phyloP scores from a whole-genome alignment of 2,113 vertebrate species.

The Antigone vipio region DNA sequence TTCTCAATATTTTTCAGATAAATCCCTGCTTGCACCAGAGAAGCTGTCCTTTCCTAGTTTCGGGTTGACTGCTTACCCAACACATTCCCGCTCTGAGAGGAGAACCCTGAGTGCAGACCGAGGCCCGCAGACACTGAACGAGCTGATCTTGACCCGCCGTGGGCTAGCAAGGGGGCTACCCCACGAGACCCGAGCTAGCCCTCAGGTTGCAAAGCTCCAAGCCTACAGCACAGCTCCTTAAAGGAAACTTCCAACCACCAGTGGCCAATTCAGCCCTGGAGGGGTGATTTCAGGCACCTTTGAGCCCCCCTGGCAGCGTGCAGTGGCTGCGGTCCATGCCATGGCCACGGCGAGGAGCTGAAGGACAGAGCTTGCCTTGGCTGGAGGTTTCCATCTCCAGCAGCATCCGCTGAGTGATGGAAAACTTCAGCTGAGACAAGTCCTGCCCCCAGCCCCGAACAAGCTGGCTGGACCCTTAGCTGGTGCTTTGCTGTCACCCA shows the following conservation, averaged over 20 bases:
- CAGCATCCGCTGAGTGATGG: too few species aligned
- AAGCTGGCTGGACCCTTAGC: accelerated
- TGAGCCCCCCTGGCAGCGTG: not conserved
- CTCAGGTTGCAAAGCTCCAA: not conserved
- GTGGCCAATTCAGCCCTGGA: not conserved
- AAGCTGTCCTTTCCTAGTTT: not conserved
- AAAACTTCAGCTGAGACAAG: not conserved
- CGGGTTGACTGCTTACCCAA: not conserved
- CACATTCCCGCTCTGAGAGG: not conserved
- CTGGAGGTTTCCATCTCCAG: not conserved
- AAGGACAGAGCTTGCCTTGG: not conserved
- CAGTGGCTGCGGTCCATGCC: not conserved
- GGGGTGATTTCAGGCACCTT: not conserved
- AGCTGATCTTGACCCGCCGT: accelerated
- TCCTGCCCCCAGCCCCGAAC: accelerated
- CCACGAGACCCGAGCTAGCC: accelerated
- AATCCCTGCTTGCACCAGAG: not conserved
- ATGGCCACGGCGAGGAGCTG: not conserved
- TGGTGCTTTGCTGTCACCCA: not conserved
- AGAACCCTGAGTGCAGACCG: not conserved
- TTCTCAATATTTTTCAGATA: not conserved
- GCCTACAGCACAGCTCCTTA: not conserved
- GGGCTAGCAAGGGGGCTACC: not conserved
- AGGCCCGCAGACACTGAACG: not conserved
- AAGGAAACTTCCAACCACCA: not conserved